Percentiles rank a stretch among this genome's conserved stretches.
These are phyloP conservation scores for Pheosia tremula DNA, from an alignment of 2,888 invertebrate genomes.

Conservation along the genomic window DNA sequence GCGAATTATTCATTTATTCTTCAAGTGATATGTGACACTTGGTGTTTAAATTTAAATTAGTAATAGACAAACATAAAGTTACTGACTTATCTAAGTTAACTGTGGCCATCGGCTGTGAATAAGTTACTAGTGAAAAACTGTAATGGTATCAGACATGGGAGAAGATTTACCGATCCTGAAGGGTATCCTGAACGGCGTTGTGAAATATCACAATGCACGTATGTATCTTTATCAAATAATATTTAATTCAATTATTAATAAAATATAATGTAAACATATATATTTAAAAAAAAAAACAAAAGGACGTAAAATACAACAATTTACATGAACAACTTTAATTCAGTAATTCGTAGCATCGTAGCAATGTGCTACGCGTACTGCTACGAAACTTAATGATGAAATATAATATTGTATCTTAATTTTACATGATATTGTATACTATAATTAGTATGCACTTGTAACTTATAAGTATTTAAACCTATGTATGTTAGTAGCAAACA, in stretches of 20 bases:
- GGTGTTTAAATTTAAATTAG: conserved; percentile 57
- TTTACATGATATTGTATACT: too few relatives aligned
- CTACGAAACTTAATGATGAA: conserved; percentile 13
- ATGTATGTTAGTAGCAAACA: too few relatives aligned
- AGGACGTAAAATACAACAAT: neutral
- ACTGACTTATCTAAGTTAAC: conserved; percentile 69
- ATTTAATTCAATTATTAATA: conserved; percentile 14
- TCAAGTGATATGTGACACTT: conserved; percentile 69
- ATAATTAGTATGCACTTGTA: too few relatives aligned
- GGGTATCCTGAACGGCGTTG: conserved; percentile 95
- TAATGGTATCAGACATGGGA: conserved; percentile 88
- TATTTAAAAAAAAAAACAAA: too few relatives aligned
- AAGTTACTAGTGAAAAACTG: conserved; percentile 76
- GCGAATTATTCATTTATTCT: conserved; percentile 47
- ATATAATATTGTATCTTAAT: too few relatives aligned
- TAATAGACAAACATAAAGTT: conserved; percentile 67
- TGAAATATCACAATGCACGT: conserved; percentile 97
- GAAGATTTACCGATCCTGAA: conserved; percentile 96
- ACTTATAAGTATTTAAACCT: too few relatives aligned
- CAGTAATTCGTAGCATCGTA: conserved; percentile 16
- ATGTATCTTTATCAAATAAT: conserved; percentile 81
- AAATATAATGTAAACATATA: conserved; percentile 1
- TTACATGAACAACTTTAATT: neutral
- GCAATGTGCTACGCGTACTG: conserved; percentile 23
- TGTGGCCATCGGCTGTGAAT: conserved; percentile 81